A percentile compares a stretch with the other conserved stretches of the same genome.
Evolutionary conservation across 2,888 invertebrate genomes (phyloP).

Genomic region (Fragum fragum): DNA sequence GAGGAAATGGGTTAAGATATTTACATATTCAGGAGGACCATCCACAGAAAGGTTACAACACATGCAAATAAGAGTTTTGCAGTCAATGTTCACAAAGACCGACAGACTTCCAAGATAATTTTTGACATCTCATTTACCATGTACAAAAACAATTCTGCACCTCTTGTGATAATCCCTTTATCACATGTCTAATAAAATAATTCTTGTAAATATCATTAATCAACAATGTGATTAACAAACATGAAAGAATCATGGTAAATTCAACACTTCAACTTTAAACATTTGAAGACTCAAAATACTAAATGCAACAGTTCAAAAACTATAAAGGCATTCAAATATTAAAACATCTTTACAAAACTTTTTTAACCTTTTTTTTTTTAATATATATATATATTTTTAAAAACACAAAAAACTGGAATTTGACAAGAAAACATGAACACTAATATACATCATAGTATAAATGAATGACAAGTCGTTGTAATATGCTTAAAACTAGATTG

Average conservation of each 20-base stretch:
- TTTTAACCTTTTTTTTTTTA: conserved; percentile 59
- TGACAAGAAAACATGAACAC: conserved; percentile 79
- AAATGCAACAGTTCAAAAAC: conserved; percentile 80
- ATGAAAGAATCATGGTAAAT: conserved; percentile 76
- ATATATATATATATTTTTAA: conserved; percentile 69
- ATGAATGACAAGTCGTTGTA: conserved; percentile 78
- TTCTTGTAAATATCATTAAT: conserved; percentile 63
- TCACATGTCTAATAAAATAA: conserved; percentile 39
- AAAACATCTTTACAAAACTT: conserved; percentile 73
- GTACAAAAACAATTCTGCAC: conserved; percentile 32
- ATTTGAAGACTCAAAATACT: conserved; percentile 77
- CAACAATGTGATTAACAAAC: conserved; percentile 61
- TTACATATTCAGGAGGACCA: no score
- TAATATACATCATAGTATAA: conserved; percentile 69
- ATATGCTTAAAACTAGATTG: conserved; percentile 81
- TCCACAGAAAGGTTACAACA: no score
- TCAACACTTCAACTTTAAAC: conserved; percentile 65
- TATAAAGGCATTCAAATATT: conserved; percentile 77
- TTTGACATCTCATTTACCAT: conserved; percentile 29
- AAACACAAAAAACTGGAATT: conserved; percentile 76
- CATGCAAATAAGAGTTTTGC: no score
- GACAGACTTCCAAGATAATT: conserved; percentile 19
- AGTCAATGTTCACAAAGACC: background rate
- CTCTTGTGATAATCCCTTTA: conserved; percentile 28
- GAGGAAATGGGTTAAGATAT: no score